Conservation (phyloP, 2,797 vertebrate species). For the Distichodus sexfasciatus region DNA sequence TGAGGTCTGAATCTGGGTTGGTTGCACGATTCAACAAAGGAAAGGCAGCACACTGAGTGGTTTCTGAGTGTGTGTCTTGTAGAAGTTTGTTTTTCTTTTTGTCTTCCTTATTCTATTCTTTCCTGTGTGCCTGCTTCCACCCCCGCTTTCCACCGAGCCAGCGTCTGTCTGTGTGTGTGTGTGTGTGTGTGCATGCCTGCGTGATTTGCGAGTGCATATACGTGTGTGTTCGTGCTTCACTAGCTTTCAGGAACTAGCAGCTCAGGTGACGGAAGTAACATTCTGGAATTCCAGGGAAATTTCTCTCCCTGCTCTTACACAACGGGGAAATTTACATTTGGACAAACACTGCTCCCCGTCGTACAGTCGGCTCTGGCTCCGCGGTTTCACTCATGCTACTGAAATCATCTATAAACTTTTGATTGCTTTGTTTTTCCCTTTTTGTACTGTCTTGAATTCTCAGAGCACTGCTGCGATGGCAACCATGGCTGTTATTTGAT, state of each 20-base stretch:
- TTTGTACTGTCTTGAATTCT: too few relatives aligned
- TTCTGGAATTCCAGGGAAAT: conserved; percentile 47
- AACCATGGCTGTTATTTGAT: too few relatives aligned
- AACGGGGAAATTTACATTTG: conserved; percentile 42
- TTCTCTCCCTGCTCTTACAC: conserved; percentile 36
- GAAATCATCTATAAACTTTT: too few relatives aligned
- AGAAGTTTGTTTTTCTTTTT: conserved; percentile 36
- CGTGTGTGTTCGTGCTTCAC: conserved; percentile 30
- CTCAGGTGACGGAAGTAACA: conserved; percentile 51
- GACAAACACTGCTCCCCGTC: neutral
- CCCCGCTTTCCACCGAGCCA: conserved; percentile 26
- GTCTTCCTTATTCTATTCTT: conserved; percentile 39
- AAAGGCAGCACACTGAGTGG: neutral
- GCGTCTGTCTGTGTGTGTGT: neutral
- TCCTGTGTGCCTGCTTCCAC: conserved; percentile 29
- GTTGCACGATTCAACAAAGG: neutral
- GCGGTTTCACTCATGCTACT: neutral
- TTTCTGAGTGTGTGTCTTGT: neutral
- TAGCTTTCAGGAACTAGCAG: conserved; percentile 44
- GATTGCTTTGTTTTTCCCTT: too few relatives aligned
- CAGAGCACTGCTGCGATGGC: too few relatives aligned
- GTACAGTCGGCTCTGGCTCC: neutral
- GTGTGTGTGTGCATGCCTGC: neutral
- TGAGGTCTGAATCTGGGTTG: neutral
- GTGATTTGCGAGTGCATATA: too few relatives aligned